Base-by-base conservation (phyloP, 2,888 invertebrate species). In the Phortica magna region DNA sequence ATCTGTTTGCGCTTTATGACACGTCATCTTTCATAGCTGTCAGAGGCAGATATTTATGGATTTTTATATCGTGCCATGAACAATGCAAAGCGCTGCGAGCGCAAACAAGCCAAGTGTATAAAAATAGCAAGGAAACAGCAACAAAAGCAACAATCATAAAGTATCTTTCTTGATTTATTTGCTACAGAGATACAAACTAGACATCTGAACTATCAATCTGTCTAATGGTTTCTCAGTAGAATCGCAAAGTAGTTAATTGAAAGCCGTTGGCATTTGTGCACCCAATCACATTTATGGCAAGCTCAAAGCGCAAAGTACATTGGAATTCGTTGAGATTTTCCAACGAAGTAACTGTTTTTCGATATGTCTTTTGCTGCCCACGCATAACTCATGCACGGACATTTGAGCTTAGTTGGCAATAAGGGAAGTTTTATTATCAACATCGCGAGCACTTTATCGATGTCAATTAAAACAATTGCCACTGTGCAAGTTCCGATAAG, bases 1-100 rank as follows among this genome's bases (percentile, higher is more conserved):
- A 59, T 59, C 14, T 53, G 9, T 31, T 53, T 73, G 7, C 42
- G 42, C n/a, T 22, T 42, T 67, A 53, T 78, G 78, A 79, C 80
- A 79, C 80, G 80, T 81, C 85, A 82, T 83, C 84, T 81, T 70
- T 79, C 83, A 79, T 77, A 67, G 70, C 79, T 84, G 85, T 81
- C 84, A 82, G 48, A 74, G 74, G 5, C 79, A 82, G 71, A 76
- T 79, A 83, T 83, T 82, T 83, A 85, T 85, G 83, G 84, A 80
- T 81, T 79, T 80, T 48, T 48, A 48, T 48, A 48, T 48, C 9
- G 1, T 48, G 3, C 48, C 7, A 48, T 48, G 48, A 48, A 31
- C 31, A 31, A 31, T 31, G 31, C 5, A 31, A 31, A 31, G 31
- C 31, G 2, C 31, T 31, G 5, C 31, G 3, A 31, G 5, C 31